These are phyloP conservation scores for Teleogryllus occipitalis DNA, from an alignment of 1,140 invertebrate species.

Conservation along the genomic window DNA sequence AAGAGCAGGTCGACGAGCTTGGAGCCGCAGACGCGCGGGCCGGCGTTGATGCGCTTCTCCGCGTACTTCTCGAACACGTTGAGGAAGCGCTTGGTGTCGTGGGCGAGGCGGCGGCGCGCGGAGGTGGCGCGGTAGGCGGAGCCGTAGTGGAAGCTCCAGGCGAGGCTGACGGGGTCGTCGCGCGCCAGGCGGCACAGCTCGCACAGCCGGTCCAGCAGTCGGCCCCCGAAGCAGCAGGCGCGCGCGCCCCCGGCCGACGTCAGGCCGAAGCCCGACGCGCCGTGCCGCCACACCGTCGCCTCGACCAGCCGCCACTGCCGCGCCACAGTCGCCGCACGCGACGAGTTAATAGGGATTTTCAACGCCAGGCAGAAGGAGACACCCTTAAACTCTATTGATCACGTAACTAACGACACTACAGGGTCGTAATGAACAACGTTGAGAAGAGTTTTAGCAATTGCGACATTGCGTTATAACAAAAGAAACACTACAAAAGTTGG, in stretches of 20 bases:
- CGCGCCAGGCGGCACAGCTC: conserved; percentile 26
- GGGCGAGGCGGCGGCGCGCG: conserved; percentile 24
- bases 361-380: no score
- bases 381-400: no score
- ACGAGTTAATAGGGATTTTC: no score
- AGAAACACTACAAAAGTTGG: no score
- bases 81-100: conserved; percentile 36
- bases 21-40: conserved; percentile 34
- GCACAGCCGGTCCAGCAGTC: conserved; percentile 34
- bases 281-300: not conserved
- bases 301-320: not conserved
- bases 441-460: no score
- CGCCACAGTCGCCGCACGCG: no score
- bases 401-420: no score
- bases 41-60: conserved; percentile 37
- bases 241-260: not conserved
- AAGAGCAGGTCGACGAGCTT: conserved; percentile 37
- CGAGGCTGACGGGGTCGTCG: conserved; percentile 19
- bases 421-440: no score
- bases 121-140: conserved; percentile 18
- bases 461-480: no score
- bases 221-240: conserved; percentile 35
- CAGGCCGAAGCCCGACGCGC: not conserved
- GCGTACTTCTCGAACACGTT: conserved; percentile 39
- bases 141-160: not conserved